These are phyloP conservation scores for Pan troglodytes DNA, from an alignment of 2,113 vertebrate genomes.

Conservation along the genomic window NHGRI_mPanTro3-v2.1_pri NC_086015.1:12164001-12164500, in stretches of 20 bases:
- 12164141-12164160: neutral
- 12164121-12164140: neutral
- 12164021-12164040: neutral
- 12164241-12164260: conserved; percentile 17
- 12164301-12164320: conserved; percentile 62
- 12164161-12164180: conserved; percentile 12
- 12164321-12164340: conserved; percentile 62
- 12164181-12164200: neutral
- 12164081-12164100: neutral
- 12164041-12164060: neutral
- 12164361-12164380: conserved; percentile 57
- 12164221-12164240: conserved; percentile 1
- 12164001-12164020: neutral
- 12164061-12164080: neutral
- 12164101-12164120: neutral
- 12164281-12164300: conserved; percentile 63
- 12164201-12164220: neutral
- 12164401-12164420: conserved; percentile 68
- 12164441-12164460: neutral
- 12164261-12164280: conserved; percentile 59
- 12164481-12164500: conserved; percentile 17
- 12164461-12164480: neutral
- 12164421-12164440: conserved; percentile 20
- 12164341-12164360: conserved; percentile 58
- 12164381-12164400: conserved; percentile 62